These are phyloP conservation scores for Mellilla xanthometata DNA, from an alignment of 2,888 invertebrate genomes.

Conservation along the genomic window DNA sequence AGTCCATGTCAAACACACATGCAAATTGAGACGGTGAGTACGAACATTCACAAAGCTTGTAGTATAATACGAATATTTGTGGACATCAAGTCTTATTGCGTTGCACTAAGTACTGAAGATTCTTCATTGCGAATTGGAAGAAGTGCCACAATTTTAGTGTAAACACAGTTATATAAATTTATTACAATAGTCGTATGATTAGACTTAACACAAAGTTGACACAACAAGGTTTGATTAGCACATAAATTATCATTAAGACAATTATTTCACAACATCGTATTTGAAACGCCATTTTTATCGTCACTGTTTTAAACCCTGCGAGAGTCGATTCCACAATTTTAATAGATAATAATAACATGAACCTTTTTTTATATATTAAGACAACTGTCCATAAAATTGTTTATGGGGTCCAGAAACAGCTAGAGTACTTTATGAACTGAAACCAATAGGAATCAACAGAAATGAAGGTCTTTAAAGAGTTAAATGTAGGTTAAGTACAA, in stretches of 20 bases:
- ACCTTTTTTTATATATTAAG: not conserved
- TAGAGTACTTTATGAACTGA: not conserved
- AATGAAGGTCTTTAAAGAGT: not conserved
- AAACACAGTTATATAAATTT: too few relatives aligned
- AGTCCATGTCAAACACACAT: conserved; percentile 27
- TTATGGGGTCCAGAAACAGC: too few relatives aligned
- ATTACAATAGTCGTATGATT: not conserved
- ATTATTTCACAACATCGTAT: conserved; percentile 12
- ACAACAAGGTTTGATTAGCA: too few relatives aligned
- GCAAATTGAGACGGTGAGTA: conserved; percentile 25
- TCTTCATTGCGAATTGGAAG: too few relatives aligned
- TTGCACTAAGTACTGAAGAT: conserved; percentile 1
- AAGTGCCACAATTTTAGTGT: too few relatives aligned
- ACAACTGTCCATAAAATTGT: too few relatives aligned
- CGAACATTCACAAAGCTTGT: conserved; percentile 25
- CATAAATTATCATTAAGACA: too few relatives aligned
- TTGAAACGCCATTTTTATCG: conserved; percentile 8
- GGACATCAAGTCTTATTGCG: conserved; percentile 4
- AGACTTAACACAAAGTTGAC: too few relatives aligned
- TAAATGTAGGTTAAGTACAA: not conserved
- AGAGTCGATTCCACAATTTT: too few relatives aligned
- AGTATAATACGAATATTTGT: conserved; percentile 14
- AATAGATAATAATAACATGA: not conserved
- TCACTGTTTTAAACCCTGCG: not conserved
- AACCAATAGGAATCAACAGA: not conserved